phyloP scores from a whole-genome alignment of 2,113 vertebrate genomes.

The Tympanuchus pallidicinctus region DNA sequence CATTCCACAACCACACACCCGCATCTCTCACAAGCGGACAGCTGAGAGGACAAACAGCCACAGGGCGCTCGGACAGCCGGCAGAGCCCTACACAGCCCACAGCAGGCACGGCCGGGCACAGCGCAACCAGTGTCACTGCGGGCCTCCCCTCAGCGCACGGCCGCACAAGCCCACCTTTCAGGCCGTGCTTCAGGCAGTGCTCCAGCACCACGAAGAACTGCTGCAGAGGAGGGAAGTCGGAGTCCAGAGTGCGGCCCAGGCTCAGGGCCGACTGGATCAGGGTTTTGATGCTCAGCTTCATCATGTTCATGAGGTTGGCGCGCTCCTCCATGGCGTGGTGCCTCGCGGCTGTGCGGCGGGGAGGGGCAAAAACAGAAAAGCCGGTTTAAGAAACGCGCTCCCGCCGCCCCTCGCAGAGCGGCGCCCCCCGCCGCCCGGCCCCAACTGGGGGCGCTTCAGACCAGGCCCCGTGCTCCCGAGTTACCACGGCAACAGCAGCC shows the following conservation, averaged over 20 bases:
- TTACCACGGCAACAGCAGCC: conserved; percentile 44
- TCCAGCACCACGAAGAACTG: conserved; percentile 97
- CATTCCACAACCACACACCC: neutral
- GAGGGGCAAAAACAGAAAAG: neutral
- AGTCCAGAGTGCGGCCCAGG: conserved; percentile 93
- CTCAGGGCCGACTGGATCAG: conserved; percentile 95
- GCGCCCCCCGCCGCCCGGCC: neutral
- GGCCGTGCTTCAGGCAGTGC: conserved; percentile 96
- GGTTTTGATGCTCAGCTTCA: conserved; percentile 95
- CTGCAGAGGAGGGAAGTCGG: conserved; percentile 92
- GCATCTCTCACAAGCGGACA: rapidly evolving
- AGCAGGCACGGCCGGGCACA: no score
- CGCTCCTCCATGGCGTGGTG: conserved; percentile 89
- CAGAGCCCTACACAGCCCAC: no score
- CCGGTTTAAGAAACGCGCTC: neutral
- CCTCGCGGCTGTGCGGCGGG: conserved; percentile 60
- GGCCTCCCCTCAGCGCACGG: neutral
- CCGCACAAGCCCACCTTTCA: conserved; percentile 85
- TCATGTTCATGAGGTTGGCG: conserved; percentile 94
- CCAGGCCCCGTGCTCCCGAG: neutral
- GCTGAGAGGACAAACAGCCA: neutral
- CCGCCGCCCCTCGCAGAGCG: neutral
- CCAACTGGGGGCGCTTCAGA: neutral
- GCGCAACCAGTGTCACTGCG: rapidly evolving
- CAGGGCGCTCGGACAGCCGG: neutral